Evolutionary conservation across 2,797 vertebrate species (phyloP).

Genomic region (Channallabes apus): DNA sequence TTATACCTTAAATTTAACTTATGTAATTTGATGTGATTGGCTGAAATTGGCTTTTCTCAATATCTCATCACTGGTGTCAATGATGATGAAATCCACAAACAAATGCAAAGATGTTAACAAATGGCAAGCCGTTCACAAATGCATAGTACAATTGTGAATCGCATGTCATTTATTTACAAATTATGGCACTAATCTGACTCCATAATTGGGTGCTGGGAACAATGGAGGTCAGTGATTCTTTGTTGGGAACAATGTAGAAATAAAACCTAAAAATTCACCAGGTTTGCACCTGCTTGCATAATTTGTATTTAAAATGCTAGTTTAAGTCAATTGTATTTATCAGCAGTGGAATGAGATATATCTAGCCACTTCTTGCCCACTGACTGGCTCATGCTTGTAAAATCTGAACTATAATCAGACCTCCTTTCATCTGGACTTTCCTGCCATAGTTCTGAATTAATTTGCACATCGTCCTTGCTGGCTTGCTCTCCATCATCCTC

Average conservation of each 20-base stretch:
- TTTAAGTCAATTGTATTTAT: not conserved
- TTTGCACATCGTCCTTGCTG: constrained; percentile 2
- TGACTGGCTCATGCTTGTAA: not conserved
- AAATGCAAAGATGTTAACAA: too few relatives aligned
- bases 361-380: not conserved
- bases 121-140: too few relatives aligned
- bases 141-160: too few relatives aligned
- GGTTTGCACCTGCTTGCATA: not conserved
- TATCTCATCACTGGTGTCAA: too few relatives aligned
- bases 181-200: too few relatives aligned
- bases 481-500: not conserved
- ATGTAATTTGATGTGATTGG: too few relatives aligned
- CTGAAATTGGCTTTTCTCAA: too few relatives aligned
- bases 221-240: too few relatives aligned
- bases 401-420: not conserved
- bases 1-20: too few relatives aligned
- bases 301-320: not conserved
- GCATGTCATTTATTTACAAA: too few relatives aligned
- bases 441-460: not conserved
- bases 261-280: not conserved
- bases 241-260: not conserved
- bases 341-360: not conserved
- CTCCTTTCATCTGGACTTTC: not conserved
- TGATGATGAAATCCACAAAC: too few relatives aligned
- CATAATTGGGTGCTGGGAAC: too few relatives aligned